These are phyloP conservation scores for Drosophila neotestacea DNA, from an alignment of 2,888 invertebrate genomes.

Conservation along the genomic window DNA sequence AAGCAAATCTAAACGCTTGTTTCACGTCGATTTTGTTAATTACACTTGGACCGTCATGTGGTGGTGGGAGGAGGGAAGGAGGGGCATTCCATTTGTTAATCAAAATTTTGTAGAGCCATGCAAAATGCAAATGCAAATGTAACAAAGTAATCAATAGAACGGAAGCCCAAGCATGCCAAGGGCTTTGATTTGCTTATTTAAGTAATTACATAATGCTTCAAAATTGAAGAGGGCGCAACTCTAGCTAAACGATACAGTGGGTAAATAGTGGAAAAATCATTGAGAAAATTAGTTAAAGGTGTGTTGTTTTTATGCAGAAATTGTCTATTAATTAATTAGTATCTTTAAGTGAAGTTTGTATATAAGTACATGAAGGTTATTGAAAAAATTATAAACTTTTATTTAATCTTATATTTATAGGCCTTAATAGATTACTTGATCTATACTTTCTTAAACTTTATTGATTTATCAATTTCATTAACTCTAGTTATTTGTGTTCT, in stretches of 20 bases:
- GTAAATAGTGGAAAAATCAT: not conserved
- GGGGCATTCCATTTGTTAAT: conserved; percentile 66
- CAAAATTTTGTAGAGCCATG: conserved; percentile 55
- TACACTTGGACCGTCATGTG: conserved; percentile 18
- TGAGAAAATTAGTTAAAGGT: not conserved
- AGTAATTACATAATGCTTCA: conserved; percentile 71
- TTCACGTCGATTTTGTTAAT: conserved; percentile 46
- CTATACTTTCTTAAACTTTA: no score
- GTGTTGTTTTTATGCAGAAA: no score
- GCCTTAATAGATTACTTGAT: no score
- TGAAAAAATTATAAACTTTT: no score
- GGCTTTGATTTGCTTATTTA: conserved; percentile 49
- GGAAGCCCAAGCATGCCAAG: conserved; percentile 54
- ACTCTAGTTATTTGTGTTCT: no score
- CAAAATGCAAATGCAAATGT: conserved; percentile 58
- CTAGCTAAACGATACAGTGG: conserved; percentile 27
- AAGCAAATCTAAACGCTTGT: conserved; percentile 69
- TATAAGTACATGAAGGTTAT: no score
- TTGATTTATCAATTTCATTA: no score
- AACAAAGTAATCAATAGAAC: conserved; percentile 70
- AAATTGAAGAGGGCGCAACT: conserved; percentile 16
- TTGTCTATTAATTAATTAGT: no score
- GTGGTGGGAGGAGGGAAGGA: not conserved
- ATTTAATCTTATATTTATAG: no score
- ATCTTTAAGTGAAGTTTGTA: no score